Conservation (phyloP, 1,140 invertebrate species). For the Drosophila pandora region DNA sequence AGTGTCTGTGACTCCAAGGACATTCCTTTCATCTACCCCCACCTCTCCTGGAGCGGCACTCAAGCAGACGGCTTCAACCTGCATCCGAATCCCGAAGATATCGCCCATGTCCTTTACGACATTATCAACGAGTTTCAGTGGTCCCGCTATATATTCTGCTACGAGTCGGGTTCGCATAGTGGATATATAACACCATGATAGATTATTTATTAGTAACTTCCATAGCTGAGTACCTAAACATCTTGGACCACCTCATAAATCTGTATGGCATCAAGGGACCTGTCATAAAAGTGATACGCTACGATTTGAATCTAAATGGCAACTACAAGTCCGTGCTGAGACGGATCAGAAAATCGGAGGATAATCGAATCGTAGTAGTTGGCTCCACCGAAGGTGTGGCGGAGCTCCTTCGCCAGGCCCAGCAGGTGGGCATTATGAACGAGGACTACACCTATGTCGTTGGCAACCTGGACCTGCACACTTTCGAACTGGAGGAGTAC, state of each 20-base stretch:
- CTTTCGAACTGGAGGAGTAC: constrained; percentile 91
- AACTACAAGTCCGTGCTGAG: constrained; percentile 84
- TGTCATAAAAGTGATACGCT: constrained; percentile 86
- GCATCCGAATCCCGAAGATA: constrained; percentile 90
- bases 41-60: constrained; percentile 86
- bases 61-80: constrained; percentile 89
- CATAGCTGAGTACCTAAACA: constrained; percentile 86
- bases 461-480: constrained; percentile 92
- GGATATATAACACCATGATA: neutral
- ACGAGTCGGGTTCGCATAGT: constrained; percentile 86
- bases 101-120: constrained; percentile 90
- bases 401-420: constrained; percentile 88
- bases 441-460: constrained; percentile 91
- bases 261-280: constrained; percentile 86
- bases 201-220: neutral
- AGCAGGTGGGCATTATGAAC: constrained; percentile 93
- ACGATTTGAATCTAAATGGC: constrained; percentile 84
- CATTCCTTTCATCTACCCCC: constrained; percentile 92
- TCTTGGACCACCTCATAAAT: constrained; percentile 90
- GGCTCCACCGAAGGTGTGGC: constrained; percentile 88
- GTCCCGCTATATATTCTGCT: constrained; percentile 94
- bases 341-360: constrained; percentile 86
- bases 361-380: constrained; percentile 91
- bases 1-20: constrained; percentile 94
- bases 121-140: constrained; percentile 91